phyloP scores from a whole-genome alignment of 2,888 invertebrate genomes.

The Aporophyla lueneburgensis region DNA sequence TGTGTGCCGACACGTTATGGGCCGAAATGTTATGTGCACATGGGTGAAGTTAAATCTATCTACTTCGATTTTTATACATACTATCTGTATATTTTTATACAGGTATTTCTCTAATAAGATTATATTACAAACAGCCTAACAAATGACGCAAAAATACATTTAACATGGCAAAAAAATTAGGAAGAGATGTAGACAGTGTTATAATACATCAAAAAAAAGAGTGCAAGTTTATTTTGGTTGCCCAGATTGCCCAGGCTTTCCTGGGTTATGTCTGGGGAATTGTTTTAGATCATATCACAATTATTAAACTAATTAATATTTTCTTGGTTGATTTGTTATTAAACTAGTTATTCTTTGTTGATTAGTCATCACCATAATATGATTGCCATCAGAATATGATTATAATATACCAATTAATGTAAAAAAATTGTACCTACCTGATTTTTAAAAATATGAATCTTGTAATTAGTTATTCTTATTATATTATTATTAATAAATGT shows the following conservation, averaged over 20 bases:
- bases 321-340: slow-evolving; percentile 13
- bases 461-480: slow-evolving; percentile 15
- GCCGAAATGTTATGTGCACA: slow-evolving; percentile 21
- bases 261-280: too few relatives aligned
- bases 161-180: slow-evolving; percentile 33
- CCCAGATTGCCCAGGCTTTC: too few relatives aligned
- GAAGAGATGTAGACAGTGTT: slow-evolving; percentile 50
- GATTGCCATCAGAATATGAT: slow-evolving; percentile 6
- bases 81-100: slow-evolving; percentile 28
- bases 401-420: slow-evolving; percentile 4
- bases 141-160: slow-evolving; percentile 17
- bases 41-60: slow-evolving; percentile 20
- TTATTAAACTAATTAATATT: too few relatives aligned
- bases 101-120: slow-evolving; percentile 21
- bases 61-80: slow-evolving; percentile 24
- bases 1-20: slow-evolving; percentile 20
- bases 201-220: slow-evolving; percentile 37
- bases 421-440: too few relatives aligned
- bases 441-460: too few relatives aligned
- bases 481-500: too few relatives aligned
- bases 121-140: slow-evolving; percentile 13
- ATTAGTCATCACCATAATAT: slow-evolving; percentile 4
- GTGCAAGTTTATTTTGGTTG: slow-evolving; percentile 48
- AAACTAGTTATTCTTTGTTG: slow-evolving; percentile 11
- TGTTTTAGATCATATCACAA: too few relatives aligned